Base-by-base conservation (phyloP, 2,888 invertebrate genomes). In the Gastrophysa polygoni region DNA sequence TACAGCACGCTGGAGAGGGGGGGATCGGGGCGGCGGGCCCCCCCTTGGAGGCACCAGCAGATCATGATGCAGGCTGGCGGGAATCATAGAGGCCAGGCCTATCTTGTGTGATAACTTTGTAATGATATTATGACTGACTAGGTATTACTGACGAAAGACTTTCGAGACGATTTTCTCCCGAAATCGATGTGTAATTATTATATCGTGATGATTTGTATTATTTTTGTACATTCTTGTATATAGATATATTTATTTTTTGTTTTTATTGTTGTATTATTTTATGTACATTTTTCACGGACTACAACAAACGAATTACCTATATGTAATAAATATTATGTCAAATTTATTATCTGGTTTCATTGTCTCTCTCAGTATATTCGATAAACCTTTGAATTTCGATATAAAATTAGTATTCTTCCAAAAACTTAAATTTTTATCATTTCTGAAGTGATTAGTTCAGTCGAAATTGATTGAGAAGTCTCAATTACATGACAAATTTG, bases 1-100 rank as follows among this genome's bases (percentile, higher is more conserved):
- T 93, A 93, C 78, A 92, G 92, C 74, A 91, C 91, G 61, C 85
- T 93, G 74, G 93, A 93, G 81, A 88, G 92, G 71, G 89, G 90
- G 64, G 84, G 83, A 56, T 81, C 81, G 34, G 77, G 81, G 59
- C 71, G 81, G 59, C 71, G 82, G 44, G 78, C 79, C 18, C 81
- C 80, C 61, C 81, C 89, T 88, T 77, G 89, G 89, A 75, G 85
- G 81, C 76, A 86, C 81, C 82, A 82, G 48, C 78, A 81, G 61
- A 77, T 80, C 73, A 74, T 80, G 73, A 69, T 81, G 69, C 68
- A 67, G 67, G 61, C 80, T 62, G 77, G 78, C 67, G 79, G 79
- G 68, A 77, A 80, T 64, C 82, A 81, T 80, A 87, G 86, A 72
- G 81, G 81, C 52, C 88, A 88, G 85, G 88, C 88, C 79, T 89